Base-by-base conservation (phyloP, 30 jellyfish, hydroid and myxozoan genomes). In the Aurelia aurita region DNA sequence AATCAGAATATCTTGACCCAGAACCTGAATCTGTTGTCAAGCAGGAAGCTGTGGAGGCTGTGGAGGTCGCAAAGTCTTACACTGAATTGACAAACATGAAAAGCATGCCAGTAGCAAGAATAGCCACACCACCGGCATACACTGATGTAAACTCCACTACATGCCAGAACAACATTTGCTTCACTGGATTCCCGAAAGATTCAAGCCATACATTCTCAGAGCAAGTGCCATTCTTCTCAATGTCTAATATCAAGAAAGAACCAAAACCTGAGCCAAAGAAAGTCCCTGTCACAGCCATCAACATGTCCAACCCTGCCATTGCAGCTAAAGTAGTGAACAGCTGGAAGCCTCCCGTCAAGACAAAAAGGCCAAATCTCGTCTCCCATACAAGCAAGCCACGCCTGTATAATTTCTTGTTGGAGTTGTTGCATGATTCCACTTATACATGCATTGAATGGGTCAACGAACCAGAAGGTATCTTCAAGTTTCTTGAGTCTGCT, bases 381-480 rank as follows among this genome's bases (percentile, higher is more conserved):
- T 57, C 83, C 19, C 93, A 60, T 7, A 77, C 91, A 34, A 85
- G 90, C 65, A 91, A 91, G 59, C 98, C 96, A 27, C 47, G 98
- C 68, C 67, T 91, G 67, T 91, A 68, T 82, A 78, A 80, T 60
- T 91, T 91, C 78, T 71, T 91, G 83, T 29, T 44, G 59, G 96
- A 91, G 58, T 58, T 85, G 77, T 69, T 91, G 64, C 78, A 81
- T 4, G 92, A 91, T 76, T 86, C 96, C n/a, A 20, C 60, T 2
- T 78, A 66, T 65, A 67, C 55, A 16, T 91, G 98, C 90, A 91
- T 91, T 75, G 98, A 91, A 64, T 93, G 98, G 98, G 80, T 87
- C 18, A 77, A 93, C 39, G 87, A 82, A 39, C 44, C 79, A 15
- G 53, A 63, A 26, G 98, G 98, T 5, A 69, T 83, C 80, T 93